Evolutionary conservation across 2,797 vertebrate species (phyloP).

Genomic region (Lithobates pipiens): DNA sequence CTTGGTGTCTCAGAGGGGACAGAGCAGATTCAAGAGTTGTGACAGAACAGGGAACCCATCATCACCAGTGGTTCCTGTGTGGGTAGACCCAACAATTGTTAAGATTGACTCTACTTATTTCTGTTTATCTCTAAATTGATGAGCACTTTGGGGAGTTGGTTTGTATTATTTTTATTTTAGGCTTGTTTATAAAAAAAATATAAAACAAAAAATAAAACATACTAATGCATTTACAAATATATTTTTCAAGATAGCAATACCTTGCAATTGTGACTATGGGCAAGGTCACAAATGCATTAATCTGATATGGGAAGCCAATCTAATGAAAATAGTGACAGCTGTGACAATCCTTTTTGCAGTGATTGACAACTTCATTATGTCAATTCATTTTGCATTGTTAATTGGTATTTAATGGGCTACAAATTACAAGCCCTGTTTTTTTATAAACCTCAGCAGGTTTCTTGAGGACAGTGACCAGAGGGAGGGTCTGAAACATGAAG

Average conservation of each 20-base stretch:
- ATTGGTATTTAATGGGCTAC: slow-evolving; percentile 9
- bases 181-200: neutral
- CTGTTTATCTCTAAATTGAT: too few species aligned
- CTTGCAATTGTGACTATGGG: neutral
- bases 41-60: too few species aligned
- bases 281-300: neutral
- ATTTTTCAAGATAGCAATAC: neutral
- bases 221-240: too few species aligned
- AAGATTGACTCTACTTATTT: too few species aligned
- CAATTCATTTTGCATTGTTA: slow-evolving; percentile 1
- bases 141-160: too few species aligned
- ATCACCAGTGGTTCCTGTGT: too few species aligned
- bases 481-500: too few species aligned
- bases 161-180: too few species aligned
- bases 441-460: slow-evolving; percentile 4
- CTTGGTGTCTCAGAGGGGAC: too few species aligned
- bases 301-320: neutral
- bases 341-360: slow-evolving; percentile 19
- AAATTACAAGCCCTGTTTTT: neutral
- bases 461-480: neutral
- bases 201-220: neutral
- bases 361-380: slow-evolving; percentile 27
- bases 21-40: too few species aligned
- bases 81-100: too few species aligned
- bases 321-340: slow-evolving; percentile 26